These are phyloP conservation scores for Lucinisca nassula DNA, from an alignment of 2,888 invertebrate genomes.

Conservation along the genomic window DNA sequence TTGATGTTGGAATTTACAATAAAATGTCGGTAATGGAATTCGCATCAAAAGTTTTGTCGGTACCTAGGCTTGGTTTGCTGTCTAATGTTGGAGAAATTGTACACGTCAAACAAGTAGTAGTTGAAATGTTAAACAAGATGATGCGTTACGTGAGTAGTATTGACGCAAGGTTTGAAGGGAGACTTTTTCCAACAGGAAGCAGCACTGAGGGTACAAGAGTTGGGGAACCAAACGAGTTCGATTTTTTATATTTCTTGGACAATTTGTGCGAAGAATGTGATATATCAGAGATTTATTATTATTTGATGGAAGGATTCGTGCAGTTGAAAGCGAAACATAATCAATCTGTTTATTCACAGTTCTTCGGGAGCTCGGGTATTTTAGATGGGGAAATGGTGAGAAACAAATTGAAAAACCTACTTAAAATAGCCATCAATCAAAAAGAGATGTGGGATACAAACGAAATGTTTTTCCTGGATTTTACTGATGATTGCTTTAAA, in stretches of 20 bases:
- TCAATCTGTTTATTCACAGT: not conserved
- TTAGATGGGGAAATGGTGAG: not conserved
- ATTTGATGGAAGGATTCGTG: not conserved
- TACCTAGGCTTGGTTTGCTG: not conserved
- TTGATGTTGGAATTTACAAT: too few relatives aligned
- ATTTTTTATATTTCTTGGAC: slow-evolving; percentile 25
- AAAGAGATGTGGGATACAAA: not conserved
- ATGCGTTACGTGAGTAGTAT: not conserved
- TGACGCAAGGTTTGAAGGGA: slow-evolving; percentile 23
- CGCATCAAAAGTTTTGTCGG: not conserved
- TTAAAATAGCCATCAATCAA: not conserved
- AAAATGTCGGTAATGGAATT: not conserved
- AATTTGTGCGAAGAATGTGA: slow-evolving; percentile 12
- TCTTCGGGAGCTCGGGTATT: not conserved
- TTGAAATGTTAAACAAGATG: not conserved
- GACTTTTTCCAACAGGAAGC: slow-evolving; percentile 30
- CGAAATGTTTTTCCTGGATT: not conserved
- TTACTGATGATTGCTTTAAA: not conserved
- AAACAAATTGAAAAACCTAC: not conserved
- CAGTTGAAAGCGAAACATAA: not conserved
- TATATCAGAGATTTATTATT: slow-evolving; percentile 9
- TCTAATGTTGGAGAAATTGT: not conserved
- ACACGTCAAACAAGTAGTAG: not conserved
- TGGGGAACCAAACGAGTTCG: slow-evolving; percentile 34
- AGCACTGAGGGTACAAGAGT: slow-evolving; percentile 26